Evolutionary conservation across 2,113 vertebrate species (phyloP).

Genomic region (Cheilinus undulatus): DNA sequence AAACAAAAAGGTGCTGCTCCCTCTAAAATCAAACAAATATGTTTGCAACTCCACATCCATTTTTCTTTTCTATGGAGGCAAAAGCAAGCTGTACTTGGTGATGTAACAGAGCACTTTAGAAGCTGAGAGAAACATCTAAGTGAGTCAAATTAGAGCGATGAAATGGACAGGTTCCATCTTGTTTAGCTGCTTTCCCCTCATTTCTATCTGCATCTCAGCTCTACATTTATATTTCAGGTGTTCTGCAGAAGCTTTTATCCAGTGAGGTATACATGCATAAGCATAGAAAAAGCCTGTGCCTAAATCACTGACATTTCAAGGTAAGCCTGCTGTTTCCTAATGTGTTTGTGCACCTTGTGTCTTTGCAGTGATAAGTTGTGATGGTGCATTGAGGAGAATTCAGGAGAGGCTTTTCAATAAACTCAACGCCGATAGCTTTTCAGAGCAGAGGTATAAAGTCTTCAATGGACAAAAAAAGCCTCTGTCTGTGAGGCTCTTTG

Average conservation of each 20-base stretch:
- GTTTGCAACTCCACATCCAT: background rate
- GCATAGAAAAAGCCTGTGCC: background rate
- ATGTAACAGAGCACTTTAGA: conserved; percentile 34
- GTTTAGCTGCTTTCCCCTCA: conserved; percentile 1
- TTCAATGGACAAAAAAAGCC: too few relatives aligned
- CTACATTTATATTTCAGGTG: conserved; percentile 33
- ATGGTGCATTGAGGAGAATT: too few relatives aligned
- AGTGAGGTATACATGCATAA: background rate
- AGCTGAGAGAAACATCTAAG: conserved; percentile 27
- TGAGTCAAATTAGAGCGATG: conserved; percentile 27
- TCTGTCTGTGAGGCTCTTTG: too few relatives aligned
- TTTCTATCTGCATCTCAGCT: conserved; percentile 16
- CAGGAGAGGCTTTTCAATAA: too few relatives aligned
- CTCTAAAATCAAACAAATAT: background rate
- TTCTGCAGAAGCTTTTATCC: conserved; percentile 12
- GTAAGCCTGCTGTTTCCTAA: conserved; percentile 4
- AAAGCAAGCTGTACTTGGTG: background rate
- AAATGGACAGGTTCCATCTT: conserved; percentile 25
- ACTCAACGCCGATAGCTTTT: too few relatives aligned
- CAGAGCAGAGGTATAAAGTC: too few relatives aligned
- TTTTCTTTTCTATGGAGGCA: background rate
- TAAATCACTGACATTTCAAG: background rate
- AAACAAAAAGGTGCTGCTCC: too few relatives aligned
- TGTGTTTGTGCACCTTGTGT: too few relatives aligned
- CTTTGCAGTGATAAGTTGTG: too few relatives aligned